Evolutionary conservation across 1,140 invertebrate species (phyloP), one percentile per base, ranked within the genome.

Genomic region (Penaeus chinensis): DNA sequence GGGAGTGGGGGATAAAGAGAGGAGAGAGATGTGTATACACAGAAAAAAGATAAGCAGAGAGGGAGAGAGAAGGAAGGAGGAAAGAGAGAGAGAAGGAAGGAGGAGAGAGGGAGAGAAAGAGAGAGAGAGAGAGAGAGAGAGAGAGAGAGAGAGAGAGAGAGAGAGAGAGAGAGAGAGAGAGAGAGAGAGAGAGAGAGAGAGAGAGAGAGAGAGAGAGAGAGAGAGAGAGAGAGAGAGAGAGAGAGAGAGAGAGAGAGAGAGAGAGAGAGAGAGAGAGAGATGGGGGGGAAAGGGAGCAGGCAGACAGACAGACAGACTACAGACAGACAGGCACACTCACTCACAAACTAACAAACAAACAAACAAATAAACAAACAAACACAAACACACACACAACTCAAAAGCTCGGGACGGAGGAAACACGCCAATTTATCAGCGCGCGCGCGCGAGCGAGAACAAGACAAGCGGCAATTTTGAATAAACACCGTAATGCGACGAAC

Each of bases 401-500:
- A 18, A 74, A 74, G 19, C 24, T 32, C 37, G n/a, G 37, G 69
- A 74, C 16, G 37, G 69, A 74, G 69, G 37, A 37, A 74, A 20
- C 24, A 27, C 24, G 24, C 69, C 37, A 74, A 85, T 85, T 62
- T n/a, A 63, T 78, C 74, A 84, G 54, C 27, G 61, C 47, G 83
- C 37, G 77, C 84, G 61, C 37, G 65, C 47, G 18, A 63, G 60
- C 42, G n/a, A 63, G 66, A 82, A 82, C 85, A 82, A 74, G 85
- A 82, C 79, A 82, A 74, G 63, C 16, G 78, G 85, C 85, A 37
- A 87, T 87, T 81, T 81, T 78, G 62, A 82, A 32, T 76, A 85
- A 85, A 82, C 61, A 87, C 85, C 69, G 69, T 76, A 76, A 87
- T 63, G 61, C 80, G 27, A 63, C 65, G 65, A 82, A 87, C 85